These are phyloP conservation scores for Mormoops blainvillei DNA, from an alignment of 2,113 vertebrate species.

Conservation along the genomic window DNA sequence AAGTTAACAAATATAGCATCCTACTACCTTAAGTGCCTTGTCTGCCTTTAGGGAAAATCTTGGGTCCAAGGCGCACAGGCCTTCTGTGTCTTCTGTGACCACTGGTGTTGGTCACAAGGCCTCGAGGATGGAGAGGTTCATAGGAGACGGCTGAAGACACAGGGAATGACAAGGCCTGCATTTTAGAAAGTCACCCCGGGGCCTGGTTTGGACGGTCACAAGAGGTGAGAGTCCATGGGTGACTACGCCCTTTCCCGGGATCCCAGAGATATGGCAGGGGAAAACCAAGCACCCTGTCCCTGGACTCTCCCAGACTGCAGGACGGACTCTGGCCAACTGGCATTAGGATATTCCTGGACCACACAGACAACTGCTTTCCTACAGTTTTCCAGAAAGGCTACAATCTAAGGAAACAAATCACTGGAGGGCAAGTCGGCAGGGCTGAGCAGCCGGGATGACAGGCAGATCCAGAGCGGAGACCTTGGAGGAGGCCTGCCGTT, in stretches of 20 bases:
- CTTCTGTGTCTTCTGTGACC: neutral
- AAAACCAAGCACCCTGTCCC: neutral
- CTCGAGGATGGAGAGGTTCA: neutral
- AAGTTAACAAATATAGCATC: neutral
- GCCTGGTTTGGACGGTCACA: neutral
- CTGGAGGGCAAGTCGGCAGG: neutral
- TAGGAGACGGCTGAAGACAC: neutral
- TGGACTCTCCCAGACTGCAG: neutral
- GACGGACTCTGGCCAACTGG: neutral
- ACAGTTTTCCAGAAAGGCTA: neutral
- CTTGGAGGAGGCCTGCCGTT: rapidly evolving
- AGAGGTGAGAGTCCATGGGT: neutral
- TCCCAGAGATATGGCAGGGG: neutral
- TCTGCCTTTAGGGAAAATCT: neutral
- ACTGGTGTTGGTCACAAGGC: neutral
- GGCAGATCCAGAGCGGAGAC: neutral
- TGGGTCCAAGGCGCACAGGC: neutral
- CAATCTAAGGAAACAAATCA: neutral
- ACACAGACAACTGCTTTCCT: neutral
- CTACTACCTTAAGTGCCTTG: neutral
- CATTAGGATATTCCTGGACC: neutral
- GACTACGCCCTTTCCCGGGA: neutral
- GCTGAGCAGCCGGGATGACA: neutral
- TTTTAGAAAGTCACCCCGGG: neutral
- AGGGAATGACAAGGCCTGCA: neutral